Conservation (phyloP, 2,797 vertebrate genomes). For the Lepilemur septentrionalis region DNA sequence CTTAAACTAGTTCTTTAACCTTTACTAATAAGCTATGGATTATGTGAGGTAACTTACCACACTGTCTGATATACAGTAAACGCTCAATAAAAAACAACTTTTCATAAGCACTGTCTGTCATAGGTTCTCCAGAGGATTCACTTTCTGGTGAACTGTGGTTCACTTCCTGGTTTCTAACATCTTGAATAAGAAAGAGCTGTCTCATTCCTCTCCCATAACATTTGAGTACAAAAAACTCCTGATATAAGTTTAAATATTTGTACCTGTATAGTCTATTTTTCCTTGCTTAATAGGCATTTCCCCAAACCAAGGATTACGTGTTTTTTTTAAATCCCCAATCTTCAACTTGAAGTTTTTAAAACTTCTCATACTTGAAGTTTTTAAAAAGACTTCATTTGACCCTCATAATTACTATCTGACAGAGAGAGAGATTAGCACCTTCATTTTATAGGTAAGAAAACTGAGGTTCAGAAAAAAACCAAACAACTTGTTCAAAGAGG, state of each 20-base stretch:
- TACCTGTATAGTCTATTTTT: background rate
- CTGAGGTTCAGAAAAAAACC: conserved; percentile 38
- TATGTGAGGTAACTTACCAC: background rate
- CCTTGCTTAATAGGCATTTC: background rate
- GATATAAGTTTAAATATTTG: background rate
- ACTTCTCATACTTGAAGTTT: background rate
- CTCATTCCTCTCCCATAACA: background rate
- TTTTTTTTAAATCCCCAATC: background rate
- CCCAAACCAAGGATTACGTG: background rate
- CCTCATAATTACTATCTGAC: background rate
- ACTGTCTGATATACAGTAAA: background rate
- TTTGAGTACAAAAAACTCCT: background rate
- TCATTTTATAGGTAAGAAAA: conserved; percentile 34
- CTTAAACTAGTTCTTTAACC: background rate
- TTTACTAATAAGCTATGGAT: background rate
- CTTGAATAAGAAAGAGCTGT: background rate
- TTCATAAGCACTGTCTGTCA: background rate
- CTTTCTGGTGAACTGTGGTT: background rate
- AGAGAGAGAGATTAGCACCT: background rate
- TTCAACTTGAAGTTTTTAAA: background rate
- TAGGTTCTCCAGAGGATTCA: background rate
- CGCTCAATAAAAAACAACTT: background rate
- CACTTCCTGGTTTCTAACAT: background rate
- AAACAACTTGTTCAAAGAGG: conserved; percentile 22
- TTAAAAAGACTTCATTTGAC: background rate